Conservation (phyloP, 2,113 vertebrate genomes). For the Saguinus midas region DNA sequence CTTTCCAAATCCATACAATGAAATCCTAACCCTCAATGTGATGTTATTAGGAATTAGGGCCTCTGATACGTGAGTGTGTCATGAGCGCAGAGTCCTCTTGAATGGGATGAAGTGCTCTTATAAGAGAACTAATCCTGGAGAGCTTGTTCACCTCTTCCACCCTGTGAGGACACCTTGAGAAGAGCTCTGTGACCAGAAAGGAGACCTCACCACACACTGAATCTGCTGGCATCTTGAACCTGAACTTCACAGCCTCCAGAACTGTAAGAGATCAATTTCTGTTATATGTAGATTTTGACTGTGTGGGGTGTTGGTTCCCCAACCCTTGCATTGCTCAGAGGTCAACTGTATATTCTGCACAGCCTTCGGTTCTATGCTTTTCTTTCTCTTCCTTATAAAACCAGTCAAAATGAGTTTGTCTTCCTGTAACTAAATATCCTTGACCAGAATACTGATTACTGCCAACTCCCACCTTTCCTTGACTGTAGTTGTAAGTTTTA, state of each 20-base stretch:
- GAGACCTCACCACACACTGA: too few species aligned
- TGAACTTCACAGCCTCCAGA: background rate
- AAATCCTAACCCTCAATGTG: background rate
- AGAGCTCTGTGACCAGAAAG: background rate
- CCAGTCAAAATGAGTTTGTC: too few species aligned
- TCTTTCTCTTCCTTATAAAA: background rate
- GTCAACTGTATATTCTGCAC: background rate
- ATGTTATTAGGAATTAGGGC: background rate
- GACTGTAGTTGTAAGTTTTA: too few species aligned
- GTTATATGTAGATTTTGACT: background rate
- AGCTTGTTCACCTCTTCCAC: background rate
- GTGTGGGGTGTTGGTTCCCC: accelerated
- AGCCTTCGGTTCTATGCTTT: background rate
- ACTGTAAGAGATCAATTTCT: background rate
- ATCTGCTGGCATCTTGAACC: background rate
- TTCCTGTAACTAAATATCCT: too few species aligned
- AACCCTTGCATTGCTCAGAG: background rate
- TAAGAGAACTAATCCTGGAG: background rate
- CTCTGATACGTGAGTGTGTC: background rate
- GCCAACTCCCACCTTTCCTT: too few species aligned
- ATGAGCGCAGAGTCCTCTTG: background rate
- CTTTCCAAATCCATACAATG: background rate
- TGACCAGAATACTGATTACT: too few species aligned
- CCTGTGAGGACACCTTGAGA: background rate
- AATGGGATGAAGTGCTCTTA: background rate